phyloP scores from a whole-genome alignment of 2,113 vertebrate species.

The Toxotes jaculatrix region DNA sequence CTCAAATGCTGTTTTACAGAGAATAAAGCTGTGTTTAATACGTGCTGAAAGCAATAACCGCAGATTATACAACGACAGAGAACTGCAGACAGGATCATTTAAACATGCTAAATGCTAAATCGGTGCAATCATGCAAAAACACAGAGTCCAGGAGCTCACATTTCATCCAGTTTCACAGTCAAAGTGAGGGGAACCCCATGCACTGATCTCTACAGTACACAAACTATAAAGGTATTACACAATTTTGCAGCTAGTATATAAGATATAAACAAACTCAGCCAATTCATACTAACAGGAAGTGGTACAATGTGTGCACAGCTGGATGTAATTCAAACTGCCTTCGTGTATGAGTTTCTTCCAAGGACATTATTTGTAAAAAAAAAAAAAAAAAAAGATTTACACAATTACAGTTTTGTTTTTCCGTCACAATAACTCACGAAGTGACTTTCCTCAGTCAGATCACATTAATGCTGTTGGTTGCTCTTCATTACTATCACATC shows the following conservation, averaged over 20 bases:
- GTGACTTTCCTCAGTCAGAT: slow-evolving; percentile 46
- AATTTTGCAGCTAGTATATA: too few species aligned
- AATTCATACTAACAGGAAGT: too few species aligned
- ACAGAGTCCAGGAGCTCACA: background rate
- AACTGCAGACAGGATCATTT: slow-evolving; percentile 3
- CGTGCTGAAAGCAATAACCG: background rate
- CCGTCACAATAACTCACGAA: slow-evolving; percentile 11
- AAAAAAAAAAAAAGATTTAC: background rate
- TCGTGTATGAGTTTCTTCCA: too few species aligned
- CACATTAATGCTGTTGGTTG: slow-evolving; percentile 10
- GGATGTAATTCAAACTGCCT: too few species aligned
- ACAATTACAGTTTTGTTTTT: slow-evolving; percentile 15
- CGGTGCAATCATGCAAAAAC: background rate
- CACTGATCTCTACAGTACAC: too few species aligned
- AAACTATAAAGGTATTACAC: too few species aligned
- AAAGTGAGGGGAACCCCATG: background rate
- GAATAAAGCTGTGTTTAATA: slow-evolving; percentile 18
- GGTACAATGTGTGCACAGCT: too few species aligned
- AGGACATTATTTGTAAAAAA: background rate
- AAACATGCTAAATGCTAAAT: slow-evolving; percentile 2
- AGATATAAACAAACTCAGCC: too few species aligned
- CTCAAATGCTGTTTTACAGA: slow-evolving; percentile 7
- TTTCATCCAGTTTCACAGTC: slow-evolving; percentile 24
- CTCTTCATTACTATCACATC: slow-evolving; percentile 36
- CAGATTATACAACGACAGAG: background rate